Base-by-base conservation (phyloP, 2,113 vertebrate genomes). In the Paramormyrops kingsleyae region DNA sequence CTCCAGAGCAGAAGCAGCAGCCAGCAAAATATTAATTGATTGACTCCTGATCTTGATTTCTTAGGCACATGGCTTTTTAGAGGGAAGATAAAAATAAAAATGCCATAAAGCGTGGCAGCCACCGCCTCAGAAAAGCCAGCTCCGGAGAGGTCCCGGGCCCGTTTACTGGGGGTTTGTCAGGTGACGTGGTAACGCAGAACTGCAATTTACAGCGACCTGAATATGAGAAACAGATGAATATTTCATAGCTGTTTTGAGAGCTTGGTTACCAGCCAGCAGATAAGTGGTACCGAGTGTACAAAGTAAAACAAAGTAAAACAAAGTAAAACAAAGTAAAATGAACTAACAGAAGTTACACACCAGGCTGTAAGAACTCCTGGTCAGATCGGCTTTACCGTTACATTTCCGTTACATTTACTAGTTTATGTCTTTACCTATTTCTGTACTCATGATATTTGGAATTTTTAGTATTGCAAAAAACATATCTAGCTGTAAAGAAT, bases 21-120 rank as follows among this genome's bases (percentile, higher is more conserved):
- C 52, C 56, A 17, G n/a, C 42, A 10, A 62, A 44, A 50, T 87
- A 44, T 74, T 39, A 87, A 90, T 42, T 39, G 46, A 31, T n/a
- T n/a, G n/a, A n/a, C n/a, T n/a, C n/a, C n/a, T n/a, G n/a, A 8
- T 87, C 53, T 59, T 50, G n/a, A 87, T 87, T 90, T 24, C 84
- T 50, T 15, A 74, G 83, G 19, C 44, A 70, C 44, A 42, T 17
- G 27, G 84, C 31, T 74, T 87, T 90, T 87, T 15, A 50, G 86
- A n/a, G 46, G 13, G 35, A 19, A 42, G 83, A 47, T 84, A 85
- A 62, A 77, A 80, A 35, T 84, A 39, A n/a, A 31, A 15, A 89
- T 13, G 17, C 74, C 31, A 49, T 35, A 39, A 53, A 35, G 31
- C 5, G 59, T 83, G 88, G 21, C 1, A 4, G n/a, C 5, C 15